Percentiles rank a stretch among this genome's conserved stretches.
Evolutionary conservation across 2,888 invertebrate species (phyloP).

Genomic region (Hydriomena furcata): DNA sequence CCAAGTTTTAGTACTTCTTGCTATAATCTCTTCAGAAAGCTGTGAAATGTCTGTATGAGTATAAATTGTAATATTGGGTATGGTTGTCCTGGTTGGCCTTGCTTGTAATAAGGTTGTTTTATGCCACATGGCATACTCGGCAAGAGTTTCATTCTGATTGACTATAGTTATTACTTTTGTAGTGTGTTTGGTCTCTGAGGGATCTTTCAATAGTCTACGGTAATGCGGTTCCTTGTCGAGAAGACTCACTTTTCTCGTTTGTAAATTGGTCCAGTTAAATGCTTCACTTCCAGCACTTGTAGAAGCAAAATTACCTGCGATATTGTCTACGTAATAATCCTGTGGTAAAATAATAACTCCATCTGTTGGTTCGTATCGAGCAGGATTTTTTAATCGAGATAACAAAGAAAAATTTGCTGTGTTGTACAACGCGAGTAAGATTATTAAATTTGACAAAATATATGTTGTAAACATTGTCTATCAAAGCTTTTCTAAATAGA

Average conservation of each 20-base stretch:
- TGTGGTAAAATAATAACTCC: slow-evolving; percentile 39
- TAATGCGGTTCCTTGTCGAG: background rate
- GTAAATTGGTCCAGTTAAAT: background rate
- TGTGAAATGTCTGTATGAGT: background rate
- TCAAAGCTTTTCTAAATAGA: background rate
- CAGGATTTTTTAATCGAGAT: slow-evolving; percentile 43
- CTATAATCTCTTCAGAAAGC: background rate
- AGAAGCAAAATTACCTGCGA: background rate
- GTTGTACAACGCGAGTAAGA: background rate
- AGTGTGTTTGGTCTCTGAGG: background rate
- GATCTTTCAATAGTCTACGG: background rate
- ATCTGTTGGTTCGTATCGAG: slow-evolving; percentile 32
- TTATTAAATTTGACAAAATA: slow-evolving; percentile 2
- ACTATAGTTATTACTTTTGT: too few relatives aligned
- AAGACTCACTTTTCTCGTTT: background rate
- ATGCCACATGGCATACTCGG: background rate
- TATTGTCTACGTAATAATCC: slow-evolving; percentile 39
- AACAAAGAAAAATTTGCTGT: slow-evolving; percentile 29
- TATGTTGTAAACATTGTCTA: slow-evolving; percentile 6
- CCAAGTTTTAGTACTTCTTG: slow-evolving; percentile 13
- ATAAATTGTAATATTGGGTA: background rate
- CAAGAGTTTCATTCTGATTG: background rate
- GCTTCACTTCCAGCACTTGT: background rate
- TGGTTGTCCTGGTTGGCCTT: background rate
- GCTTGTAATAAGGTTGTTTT: background rate